Base-by-base conservation (phyloP, 53 echinoderm and acorn worm genomes). In the Zoroaster sp. region DNA sequence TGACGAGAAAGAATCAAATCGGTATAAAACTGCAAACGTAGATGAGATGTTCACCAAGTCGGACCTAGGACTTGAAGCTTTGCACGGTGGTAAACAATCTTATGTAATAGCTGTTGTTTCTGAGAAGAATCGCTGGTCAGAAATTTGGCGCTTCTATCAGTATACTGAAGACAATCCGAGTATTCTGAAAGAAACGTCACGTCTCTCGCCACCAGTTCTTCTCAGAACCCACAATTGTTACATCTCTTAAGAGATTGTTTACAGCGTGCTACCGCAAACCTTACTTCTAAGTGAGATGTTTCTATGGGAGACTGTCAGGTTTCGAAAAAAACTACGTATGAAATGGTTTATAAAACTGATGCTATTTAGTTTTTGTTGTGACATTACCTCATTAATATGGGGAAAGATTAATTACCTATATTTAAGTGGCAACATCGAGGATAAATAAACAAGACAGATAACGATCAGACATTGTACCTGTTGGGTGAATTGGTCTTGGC, bases 401-500 rank as follows among this genome's bases (percentile, higher is more conserved):
- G 20, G 20, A 20, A 4, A 53, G 0, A 4, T n/a, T 53, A 20
- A n/a, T 17, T n/a, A 2, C 20, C 21, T 8, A 10, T 7, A 44
- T 12, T 12, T 9, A 44, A 44, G 7, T 9, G 7, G 45, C 45
- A 10, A 44, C 45, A 44, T 12, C 7, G 8, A 44, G 12, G 12
- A 44, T 7, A 44, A 0, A 12, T 44, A 10, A 44, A 35, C 32
- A 28, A 14, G 17, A 43, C 76, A 75, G 8, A 20, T 3, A 54
- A 47, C 11, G 5, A 47, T 9, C 28, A 34, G 8, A 54, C 30
- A 47, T 11, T 32, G 3, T 54, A 94, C 95, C 91, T 43, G 76
- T 88, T 88, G 87, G 30, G 93, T 93, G 44, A 93, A 85, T n/a
- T 90, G 69, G 53, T 94, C 95, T 25, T 67, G 52, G 74, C 95